Conservation (phyloP, 2,888 invertebrate genomes). For the Eupeodes luniger region DNA sequence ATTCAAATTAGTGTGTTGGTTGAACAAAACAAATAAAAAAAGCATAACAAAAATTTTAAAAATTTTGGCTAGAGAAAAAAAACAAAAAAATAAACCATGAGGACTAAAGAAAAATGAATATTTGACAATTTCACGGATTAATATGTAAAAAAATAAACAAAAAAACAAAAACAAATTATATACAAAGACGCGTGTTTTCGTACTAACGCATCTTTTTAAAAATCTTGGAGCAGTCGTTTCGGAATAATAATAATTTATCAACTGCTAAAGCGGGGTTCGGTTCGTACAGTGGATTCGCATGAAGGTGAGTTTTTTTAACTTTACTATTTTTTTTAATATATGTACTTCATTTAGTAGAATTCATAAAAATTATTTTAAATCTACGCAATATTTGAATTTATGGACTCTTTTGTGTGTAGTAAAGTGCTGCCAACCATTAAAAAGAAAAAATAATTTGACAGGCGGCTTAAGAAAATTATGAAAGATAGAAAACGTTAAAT, state of each 20-base stretch:
- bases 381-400: too few relatives aligned
- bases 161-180: conserved; percentile 18
- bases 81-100: conserved; percentile 67
- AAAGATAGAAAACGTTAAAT: too few relatives aligned
- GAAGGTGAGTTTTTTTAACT: conserved; percentile 53
- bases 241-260: conserved; percentile 53
- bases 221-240: conserved; percentile 56
- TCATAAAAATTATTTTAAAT: too few relatives aligned
- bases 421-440: too few relatives aligned
- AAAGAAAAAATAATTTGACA: too few relatives aligned
- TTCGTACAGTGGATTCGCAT: conserved; percentile 55
- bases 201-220: conserved; percentile 10
- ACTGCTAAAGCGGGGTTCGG: conserved; percentile 38
- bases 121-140: conserved; percentile 72
- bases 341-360: too few relatives aligned
- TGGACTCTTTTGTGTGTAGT: too few relatives aligned
- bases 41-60: conserved; percentile 59
- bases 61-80: conserved; percentile 72
- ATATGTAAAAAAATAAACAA: conserved; percentile 72
- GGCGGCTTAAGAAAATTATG: too few relatives aligned
- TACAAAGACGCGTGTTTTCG: conserved; percentile 16
- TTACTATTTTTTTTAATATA: too few relatives aligned
- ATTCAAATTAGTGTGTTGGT: conserved; percentile 60
- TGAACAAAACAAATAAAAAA: conserved; percentile 56
- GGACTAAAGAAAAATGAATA: conserved; percentile 62